Evolutionary conservation across 2,113 vertebrate species (phyloP), one percentile per base, ranked within the genome.

Genomic region (Psilopogon haemacephalus): DNA sequence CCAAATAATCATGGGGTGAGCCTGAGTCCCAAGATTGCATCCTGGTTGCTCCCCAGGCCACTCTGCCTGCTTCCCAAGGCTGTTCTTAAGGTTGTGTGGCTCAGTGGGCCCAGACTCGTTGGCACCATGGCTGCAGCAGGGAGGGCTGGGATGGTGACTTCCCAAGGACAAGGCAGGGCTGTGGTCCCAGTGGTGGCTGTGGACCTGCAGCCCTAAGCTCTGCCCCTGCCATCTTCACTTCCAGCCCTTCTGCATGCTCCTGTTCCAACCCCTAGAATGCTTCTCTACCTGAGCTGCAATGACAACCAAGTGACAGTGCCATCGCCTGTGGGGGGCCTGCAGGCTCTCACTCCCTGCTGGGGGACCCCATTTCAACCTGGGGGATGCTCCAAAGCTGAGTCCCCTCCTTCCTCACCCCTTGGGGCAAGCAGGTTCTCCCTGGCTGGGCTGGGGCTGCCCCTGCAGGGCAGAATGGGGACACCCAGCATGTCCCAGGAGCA

Each of bases 381-480:
- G 21, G 12, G 4, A 11, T 56, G 27, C 40, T 74, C 35, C 18
- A 6, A 33, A 38, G 21, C 17, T 0, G 0, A 12, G 13, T 40
- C 28, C 23, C 17, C 33, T 15, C 2, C 9, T 32, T 40, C 27
- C 32, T 37, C 37, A 24, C 4, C 35, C 33, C 11, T 0, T 16
- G 42, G 75, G 11, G 12, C 33, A 30, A 37, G 56, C 44, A 54
- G 24, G 11, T 37, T 10, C 8, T 16, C n/a, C 30, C 38, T 42
- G 4, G 24, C 40, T n/a, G 1, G 37, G 40, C 17, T 50, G 70
- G 27, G 23, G 35, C 35, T 58, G 24, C 42, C 60, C 15, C 0
- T 5, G 9, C 3, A 4, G 69, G 21, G 20, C 73, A 78, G 52
- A 87, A 2, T 4, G 5, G 28, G 48, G 20, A 4, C 13, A 84